Conservation (phyloP, 1,140 invertebrate species). For the Aphelenchoides besseyi region DNA sequence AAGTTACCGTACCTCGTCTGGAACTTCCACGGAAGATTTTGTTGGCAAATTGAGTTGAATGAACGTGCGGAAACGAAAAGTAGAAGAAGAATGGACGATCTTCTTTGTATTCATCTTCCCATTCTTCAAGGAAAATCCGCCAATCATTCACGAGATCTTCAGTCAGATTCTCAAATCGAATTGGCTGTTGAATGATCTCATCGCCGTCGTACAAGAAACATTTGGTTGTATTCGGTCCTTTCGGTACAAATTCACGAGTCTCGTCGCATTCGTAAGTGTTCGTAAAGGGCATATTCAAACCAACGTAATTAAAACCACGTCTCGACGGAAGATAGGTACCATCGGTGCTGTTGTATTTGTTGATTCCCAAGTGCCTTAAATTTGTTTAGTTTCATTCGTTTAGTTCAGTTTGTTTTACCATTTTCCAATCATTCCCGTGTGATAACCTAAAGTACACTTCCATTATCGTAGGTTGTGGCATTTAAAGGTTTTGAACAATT, state of each 20-base stretch:
- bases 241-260: constrained; percentile 36
- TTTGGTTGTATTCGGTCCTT: constrained; percentile 33
- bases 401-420: constrained; percentile 62
- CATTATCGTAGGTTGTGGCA: too few species aligned
- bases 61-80: constrained; percentile 62
- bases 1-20: constrained; percentile 48
- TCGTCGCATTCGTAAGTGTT: constrained; percentile 60
- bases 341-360: constrained; percentile 51
- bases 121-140: constrained; percentile 54
- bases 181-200: constrained; percentile 62
- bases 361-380: constrained; percentile 60
- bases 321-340: constrained; percentile 50
- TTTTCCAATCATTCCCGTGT: constrained; percentile 54
- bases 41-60: constrained; percentile 58
- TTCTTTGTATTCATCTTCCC: constrained; percentile 33
- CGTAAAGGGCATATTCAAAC: constrained; percentile 57
- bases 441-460: constrained; percentile 49
- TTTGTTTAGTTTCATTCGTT: constrained; percentile 50
- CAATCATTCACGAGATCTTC: constrained; percentile 60
- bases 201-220: constrained; percentile 62
- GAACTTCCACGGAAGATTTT: constrained; percentile 49
- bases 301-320: constrained; percentile 56
- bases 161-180: constrained; percentile 56
- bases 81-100: constrained; percentile 62
- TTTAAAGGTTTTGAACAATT: too few species aligned